A percentile compares a stretch with the other conserved stretches of the same genome.
Conservation (phyloP, 2,113 vertebrate genomes). For the Tamias sibiricus region DNA sequence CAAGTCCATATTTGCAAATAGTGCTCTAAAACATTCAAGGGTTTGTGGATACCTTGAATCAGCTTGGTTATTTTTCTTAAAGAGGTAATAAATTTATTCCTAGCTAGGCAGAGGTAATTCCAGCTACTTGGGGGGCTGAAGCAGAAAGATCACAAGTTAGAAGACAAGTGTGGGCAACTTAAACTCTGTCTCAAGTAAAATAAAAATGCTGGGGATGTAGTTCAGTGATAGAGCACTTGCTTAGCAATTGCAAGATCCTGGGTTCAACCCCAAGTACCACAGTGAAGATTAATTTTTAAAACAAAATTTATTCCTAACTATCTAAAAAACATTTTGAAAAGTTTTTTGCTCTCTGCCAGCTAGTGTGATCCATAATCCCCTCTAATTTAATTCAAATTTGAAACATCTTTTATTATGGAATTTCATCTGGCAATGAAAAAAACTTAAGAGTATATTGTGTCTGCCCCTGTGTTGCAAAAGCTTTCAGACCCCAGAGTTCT, state of each 20-base stretch:
- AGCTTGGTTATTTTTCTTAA: neutral
- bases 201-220: too few species aligned
- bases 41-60: neutral
- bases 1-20: slow-evolving; percentile 27
- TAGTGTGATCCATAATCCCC: neutral
- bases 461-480: neutral
- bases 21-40: neutral
- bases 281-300: too few species aligned
- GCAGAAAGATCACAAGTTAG: neutral
- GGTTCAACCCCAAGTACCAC: too few species aligned
- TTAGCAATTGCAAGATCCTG: too few species aligned
- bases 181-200: too few species aligned
- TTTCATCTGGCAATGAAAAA: slow-evolving; percentile 17
- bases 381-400: neutral
- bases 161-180: too few species aligned
- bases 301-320: neutral
- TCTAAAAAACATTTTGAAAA: neutral
- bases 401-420: neutral
- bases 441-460: neutral
- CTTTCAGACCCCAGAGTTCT: neutral
- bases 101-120: neutral
- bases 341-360: neutral
- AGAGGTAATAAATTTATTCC: neutral
- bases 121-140: neutral
- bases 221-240: too few species aligned